These are phyloP conservation scores for Vulpes lagopus DNA, from an alignment of 2,113 vertebrate species.

Conservation along the genomic window DNA sequence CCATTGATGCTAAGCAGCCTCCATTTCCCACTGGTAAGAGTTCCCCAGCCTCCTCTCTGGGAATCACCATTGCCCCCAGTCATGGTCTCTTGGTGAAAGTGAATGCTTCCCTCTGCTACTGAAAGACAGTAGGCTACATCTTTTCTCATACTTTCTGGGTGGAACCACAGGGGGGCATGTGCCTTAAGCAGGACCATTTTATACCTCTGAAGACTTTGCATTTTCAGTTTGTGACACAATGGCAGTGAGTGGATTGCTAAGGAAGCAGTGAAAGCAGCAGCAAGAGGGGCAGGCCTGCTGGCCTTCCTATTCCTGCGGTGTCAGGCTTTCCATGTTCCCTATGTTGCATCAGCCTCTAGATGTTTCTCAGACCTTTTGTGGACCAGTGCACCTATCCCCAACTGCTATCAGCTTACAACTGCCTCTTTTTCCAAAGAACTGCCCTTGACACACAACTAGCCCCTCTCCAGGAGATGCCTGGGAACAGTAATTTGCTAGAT, in stretches of 20 bases:
- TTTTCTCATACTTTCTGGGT: not conserved
- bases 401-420: not conserved
- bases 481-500: not conserved
- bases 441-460: fast-evolving
- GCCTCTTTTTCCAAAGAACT: not conserved
- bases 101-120: not conserved
- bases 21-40: not conserved
- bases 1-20: not conserved
- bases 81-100: not conserved
- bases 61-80: not conserved
- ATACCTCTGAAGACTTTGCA: not conserved
- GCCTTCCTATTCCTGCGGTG: not conserved
- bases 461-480: not conserved
- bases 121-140: not conserved
- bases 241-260: not conserved
- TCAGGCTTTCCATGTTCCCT: not conserved
- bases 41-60: not conserved
- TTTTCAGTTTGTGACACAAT: not conserved
- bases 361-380: not conserved
- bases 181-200: not conserved
- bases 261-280: not conserved
- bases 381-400: not conserved
- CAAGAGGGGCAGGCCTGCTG: fast-evolving
- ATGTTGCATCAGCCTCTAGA: not conserved
- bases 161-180: not conserved